Conservation (phyloP, 2,113 vertebrate species). For the Smithornis capensis region DNA sequence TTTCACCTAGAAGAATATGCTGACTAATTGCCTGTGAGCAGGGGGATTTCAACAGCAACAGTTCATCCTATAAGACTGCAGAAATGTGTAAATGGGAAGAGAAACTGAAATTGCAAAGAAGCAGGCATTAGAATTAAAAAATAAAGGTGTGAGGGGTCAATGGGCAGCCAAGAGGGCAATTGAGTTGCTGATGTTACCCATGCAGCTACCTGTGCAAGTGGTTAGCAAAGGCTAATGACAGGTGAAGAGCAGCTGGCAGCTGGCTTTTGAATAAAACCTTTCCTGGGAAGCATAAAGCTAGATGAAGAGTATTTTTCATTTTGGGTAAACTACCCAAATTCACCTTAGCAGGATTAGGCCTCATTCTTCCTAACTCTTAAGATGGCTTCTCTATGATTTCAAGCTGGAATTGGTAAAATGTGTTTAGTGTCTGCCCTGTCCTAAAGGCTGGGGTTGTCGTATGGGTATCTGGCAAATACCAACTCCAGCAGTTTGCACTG, state of each 20-base stretch:
- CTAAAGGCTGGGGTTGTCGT: neutral
- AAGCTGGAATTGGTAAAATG: neutral
- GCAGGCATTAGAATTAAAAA: neutral
- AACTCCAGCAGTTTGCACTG: accelerated
- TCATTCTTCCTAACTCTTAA: neutral
- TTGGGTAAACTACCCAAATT: neutral
- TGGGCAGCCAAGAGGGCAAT: neutral
- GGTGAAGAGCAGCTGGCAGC: neutral
- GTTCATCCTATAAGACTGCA: neutral
- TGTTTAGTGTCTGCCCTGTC: neutral
- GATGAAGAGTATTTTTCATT: neutral
- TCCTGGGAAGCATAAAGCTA: neutral
- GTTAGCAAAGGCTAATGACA: neutral
- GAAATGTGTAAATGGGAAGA: neutral
- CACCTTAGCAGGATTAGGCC: neutral
- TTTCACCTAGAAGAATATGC: neutral
- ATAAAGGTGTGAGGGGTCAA: neutral
- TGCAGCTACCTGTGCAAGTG: neutral
- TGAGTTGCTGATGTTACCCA: neutral
- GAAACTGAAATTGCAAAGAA: neutral
- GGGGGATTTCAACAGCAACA: neutral
- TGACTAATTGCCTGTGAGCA: neutral
- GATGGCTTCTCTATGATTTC: neutral
- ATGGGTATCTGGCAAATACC: neutral
- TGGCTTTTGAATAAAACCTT: neutral